A percentile compares a stretch with the other conserved stretches of the same genome.
phyloP scores from a whole-genome alignment of 2,888 invertebrate genomes.

The Ectemnius cavifrons region DNA sequence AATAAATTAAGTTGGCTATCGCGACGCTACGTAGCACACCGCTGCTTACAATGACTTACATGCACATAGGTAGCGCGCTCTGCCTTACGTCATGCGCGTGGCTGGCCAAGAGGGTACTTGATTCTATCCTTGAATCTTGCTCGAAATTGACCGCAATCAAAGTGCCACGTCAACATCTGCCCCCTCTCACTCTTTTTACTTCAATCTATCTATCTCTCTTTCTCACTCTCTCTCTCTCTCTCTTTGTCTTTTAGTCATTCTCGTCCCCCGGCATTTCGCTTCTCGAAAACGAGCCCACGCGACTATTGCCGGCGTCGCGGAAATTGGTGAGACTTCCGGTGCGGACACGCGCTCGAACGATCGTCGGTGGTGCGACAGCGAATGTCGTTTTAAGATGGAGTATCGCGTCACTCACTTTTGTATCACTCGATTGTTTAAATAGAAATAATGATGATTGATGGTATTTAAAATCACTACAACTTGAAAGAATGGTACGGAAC shows the following conservation, averaged over 20 bases:
- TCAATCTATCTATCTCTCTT: no score
- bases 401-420: neutral
- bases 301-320: conserved; percentile 22
- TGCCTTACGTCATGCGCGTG: conserved; percentile 62
- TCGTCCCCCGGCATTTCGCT: neutral
- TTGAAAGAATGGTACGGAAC: no score
- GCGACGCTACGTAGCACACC: conserved; percentile 43
- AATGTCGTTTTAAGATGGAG: neutral
- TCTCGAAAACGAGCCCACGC: neutral
- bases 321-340: conserved; percentile 34
- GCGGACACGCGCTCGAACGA: neutral
- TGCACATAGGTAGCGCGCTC: conserved; percentile 39
- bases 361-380: neutral
- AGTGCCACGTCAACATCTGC: conserved; percentile 58
- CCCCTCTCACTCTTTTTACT: conserved; percentile 35
- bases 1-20: conserved; percentile 59
- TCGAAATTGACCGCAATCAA: conserved; percentile 63
- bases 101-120: conserved; percentile 42
- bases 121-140: conserved; percentile 64
- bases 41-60: conserved; percentile 40
- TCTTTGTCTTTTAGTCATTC: neutral
- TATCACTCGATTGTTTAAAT: neutral
- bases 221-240: neutral
- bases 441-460: no score
- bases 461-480: no score